Evolutionary conservation across 1,140 invertebrate genomes (phyloP).

Genomic region (Ooceraea biroi): DNA sequence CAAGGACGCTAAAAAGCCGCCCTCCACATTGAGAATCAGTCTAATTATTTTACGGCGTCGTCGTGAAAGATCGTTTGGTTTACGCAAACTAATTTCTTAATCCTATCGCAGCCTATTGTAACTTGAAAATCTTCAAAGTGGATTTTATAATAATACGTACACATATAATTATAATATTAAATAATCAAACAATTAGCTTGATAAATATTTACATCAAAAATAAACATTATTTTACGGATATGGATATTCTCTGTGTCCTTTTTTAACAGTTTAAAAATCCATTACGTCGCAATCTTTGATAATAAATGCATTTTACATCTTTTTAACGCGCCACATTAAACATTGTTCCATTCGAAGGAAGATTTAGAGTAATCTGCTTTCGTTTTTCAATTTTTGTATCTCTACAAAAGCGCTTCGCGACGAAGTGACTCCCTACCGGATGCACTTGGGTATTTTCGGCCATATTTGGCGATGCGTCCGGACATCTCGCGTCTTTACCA

Average conservation of each 20-base stretch:
- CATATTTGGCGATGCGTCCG: constrained; percentile 44
- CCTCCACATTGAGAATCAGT: neutral
- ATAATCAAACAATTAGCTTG: neutral
- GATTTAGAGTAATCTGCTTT: neutral
- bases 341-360: neutral
- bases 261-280: neutral
- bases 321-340: too few relatives aligned
- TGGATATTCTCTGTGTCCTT: neutral
- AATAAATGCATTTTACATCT: neutral
- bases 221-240: neutral
- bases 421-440: constrained; percentile 30
- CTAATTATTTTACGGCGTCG: constrained; percentile 39
- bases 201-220: neutral
- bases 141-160: too few relatives aligned
- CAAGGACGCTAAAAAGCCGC: constrained; percentile 39
- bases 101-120: too few relatives aligned
- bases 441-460: constrained; percentile 31
- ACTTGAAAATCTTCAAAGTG: too few relatives aligned
- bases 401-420: neutral
- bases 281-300: neutral
- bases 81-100: constrained; percentile 12
- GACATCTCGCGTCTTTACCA: constrained; percentile 22
- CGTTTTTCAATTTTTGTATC: neutral
- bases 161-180: too few relatives aligned
- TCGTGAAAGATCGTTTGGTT: constrained; percentile 37